Evolutionary conservation across 2,113 vertebrate species (phyloP).

Genomic region (Varanus salvator): DNA sequence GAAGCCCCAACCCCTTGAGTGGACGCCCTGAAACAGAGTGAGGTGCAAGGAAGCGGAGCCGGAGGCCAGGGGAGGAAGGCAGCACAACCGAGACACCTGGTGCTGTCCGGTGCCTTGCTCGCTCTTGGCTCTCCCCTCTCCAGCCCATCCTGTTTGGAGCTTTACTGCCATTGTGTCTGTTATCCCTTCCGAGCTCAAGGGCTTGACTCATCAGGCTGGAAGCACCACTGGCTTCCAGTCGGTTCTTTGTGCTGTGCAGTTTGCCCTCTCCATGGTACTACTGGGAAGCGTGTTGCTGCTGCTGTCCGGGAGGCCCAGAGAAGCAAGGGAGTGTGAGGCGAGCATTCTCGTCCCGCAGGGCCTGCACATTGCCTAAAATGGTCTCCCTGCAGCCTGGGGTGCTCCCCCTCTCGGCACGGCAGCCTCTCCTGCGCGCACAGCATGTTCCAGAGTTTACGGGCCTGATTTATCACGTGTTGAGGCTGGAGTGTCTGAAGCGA

Average conservation of each 20-base stretch:
- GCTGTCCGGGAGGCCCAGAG: not conserved
- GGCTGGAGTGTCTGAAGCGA: not conserved
- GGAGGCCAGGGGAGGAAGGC: too few relatives aligned
- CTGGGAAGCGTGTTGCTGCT: fast-evolving
- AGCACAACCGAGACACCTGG: too few relatives aligned
- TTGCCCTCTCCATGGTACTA: fast-evolving
- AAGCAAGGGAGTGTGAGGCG: not conserved
- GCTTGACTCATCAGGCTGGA: too few relatives aligned
- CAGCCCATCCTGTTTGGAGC: too few relatives aligned
- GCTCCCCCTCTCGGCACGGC: fast-evolving
- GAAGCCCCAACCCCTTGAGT: too few relatives aligned
- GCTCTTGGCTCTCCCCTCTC: too few relatives aligned
- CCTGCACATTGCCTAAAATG: slow-evolving; percentile 69
- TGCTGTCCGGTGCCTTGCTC: too few relatives aligned
- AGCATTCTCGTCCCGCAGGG: fast-evolving
- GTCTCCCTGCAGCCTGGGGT: not conserved
- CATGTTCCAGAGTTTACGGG: fast-evolving
- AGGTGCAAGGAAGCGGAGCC: too few relatives aligned
- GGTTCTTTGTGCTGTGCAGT: not conserved
- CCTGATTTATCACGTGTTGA: slow-evolving; percentile 45
- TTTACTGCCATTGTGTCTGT: too few relatives aligned
- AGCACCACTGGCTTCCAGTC: too few relatives aligned
- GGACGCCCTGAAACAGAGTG: fast-evolving
- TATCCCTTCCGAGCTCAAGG: too few relatives aligned
- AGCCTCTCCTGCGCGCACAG: not conserved